Base-by-base conservation (phyloP, 2,888 invertebrate species). In the Diarsia brunnea region DNA sequence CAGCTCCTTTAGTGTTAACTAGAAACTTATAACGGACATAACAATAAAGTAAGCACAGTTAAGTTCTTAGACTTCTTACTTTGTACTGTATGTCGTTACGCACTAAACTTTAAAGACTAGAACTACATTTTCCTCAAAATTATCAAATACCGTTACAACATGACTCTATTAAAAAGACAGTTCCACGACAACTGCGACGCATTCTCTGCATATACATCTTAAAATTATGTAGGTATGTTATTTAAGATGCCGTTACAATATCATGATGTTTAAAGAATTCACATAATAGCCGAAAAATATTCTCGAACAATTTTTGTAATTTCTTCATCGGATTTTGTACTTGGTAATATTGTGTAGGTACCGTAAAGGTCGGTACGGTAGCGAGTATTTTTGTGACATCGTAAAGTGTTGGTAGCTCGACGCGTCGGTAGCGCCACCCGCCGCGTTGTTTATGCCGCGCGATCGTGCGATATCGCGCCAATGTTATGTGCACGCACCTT, bases 361-460 rank as follows among this genome's bases (percentile, higher is more conserved):
- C 80, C 75, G 87, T 87, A 89, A 90, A 84, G 80, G 73, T 84
- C 77, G 79, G 82, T 83, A 85, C 89, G 82, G 91, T 91, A 90
- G 90, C 90, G 81, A 86, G 88, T 89, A 90, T 90, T 92, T 92
- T 91, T 92, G 92, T 93, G 89, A 90, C 84, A 88, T 93, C 94
- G 93, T 95, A 94, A 95, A 95, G 90, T 90, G 89, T 75, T 71
- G 80, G 84, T 75, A 75, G 69, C 75, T 81, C 81, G 51, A 49
- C 75, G 90, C 91, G 91, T 87, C 93, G 91, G 94, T 94, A 94
- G 94, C 95, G 94, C 95, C 95, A 93, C 95, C 95, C 95, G 95
- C 91, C 82, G 95, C 89, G 95, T 94, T 90, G 91, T 96, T 96
- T 95, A 95, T 94, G 93, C 91, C 92, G 88, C 91, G 90, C 90